phyloP scores from a whole-genome alignment of 2,888 invertebrate species.

The Halocaridina rubra region DNA sequence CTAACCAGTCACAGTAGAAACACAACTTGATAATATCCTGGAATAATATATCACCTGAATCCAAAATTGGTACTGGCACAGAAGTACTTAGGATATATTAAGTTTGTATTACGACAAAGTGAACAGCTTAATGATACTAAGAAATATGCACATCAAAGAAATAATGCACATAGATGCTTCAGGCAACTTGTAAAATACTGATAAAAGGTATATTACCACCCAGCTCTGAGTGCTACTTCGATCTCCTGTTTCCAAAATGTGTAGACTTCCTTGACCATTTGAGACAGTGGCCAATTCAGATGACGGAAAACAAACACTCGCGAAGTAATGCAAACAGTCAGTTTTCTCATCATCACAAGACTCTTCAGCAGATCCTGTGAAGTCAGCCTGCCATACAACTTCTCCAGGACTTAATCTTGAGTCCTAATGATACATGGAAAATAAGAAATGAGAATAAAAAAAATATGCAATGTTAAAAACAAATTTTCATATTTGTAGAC shows the following conservation, averaged over 20 bases:
- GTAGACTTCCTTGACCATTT: constrained; percentile 47
- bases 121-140: too few relatives aligned
- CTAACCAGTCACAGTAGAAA: too few relatives aligned
- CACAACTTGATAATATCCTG: too few relatives aligned
- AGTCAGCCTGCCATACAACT: constrained; percentile 58
- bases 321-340: constrained; percentile 6
- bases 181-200: too few relatives aligned
- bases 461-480: background rate
- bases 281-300: constrained; percentile 43
- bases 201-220: too few relatives aligned
- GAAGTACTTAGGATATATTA: too few relatives aligned
- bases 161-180: too few relatives aligned
- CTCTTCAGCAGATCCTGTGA: constrained; percentile 2
- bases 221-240: constrained; percentile 37
- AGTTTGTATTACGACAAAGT: too few relatives aligned
- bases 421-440: constrained; percentile 11
- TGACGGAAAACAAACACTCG: constrained; percentile 40
- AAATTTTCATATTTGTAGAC: background rate
- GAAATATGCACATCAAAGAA: too few relatives aligned
- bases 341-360: background rate
- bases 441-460: background rate
- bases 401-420: constrained; percentile 24
- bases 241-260: constrained; percentile 47
- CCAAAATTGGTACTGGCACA: too few relatives aligned
- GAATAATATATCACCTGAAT: too few relatives aligned